Evolutionary conservation across 2,797 vertebrate genomes (phyloP).

Genomic region (Spinus olivaceus): DNA sequence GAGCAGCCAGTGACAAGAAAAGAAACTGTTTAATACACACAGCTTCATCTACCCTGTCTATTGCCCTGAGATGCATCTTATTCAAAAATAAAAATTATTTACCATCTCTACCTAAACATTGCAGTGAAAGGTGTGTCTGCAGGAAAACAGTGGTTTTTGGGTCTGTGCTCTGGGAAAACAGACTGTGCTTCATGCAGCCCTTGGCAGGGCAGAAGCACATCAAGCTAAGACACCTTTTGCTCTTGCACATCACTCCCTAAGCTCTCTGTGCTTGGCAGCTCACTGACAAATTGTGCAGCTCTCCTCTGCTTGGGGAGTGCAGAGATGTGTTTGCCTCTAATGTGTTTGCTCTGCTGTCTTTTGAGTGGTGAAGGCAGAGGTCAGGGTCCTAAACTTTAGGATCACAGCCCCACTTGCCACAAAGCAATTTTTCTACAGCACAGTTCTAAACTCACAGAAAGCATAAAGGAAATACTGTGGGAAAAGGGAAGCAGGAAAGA

Average conservation of each 20-base stretch:
- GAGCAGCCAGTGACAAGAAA: neutral
- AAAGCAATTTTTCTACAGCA: neutral
- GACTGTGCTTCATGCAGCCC: neutral
- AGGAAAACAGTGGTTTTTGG: neutral
- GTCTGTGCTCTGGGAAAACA: neutral
- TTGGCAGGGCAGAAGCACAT: neutral
- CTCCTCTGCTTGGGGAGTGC: neutral
- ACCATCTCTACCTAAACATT: neutral
- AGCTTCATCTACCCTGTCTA: neutral
- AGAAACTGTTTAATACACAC: neutral
- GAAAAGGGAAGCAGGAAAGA: neutral
- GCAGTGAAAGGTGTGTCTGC: neutral
- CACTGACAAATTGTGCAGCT: fast-evolving
- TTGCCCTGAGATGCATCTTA: fast-evolving
- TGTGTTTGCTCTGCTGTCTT: neutral
- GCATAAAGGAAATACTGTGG: neutral
- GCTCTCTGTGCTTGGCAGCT: neutral
- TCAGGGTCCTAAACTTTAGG: neutral
- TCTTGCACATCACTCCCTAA: neutral
- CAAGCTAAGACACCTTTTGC: neutral
- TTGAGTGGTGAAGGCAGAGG: neutral
- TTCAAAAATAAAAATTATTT: neutral
- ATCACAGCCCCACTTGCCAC: neutral
- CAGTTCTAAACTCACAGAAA: neutral
- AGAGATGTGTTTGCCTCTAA: neutral